Evolutionary conservation across 2,113 vertebrate genomes (phyloP).

Genomic region (Microtus pennsylvanicus): DNA sequence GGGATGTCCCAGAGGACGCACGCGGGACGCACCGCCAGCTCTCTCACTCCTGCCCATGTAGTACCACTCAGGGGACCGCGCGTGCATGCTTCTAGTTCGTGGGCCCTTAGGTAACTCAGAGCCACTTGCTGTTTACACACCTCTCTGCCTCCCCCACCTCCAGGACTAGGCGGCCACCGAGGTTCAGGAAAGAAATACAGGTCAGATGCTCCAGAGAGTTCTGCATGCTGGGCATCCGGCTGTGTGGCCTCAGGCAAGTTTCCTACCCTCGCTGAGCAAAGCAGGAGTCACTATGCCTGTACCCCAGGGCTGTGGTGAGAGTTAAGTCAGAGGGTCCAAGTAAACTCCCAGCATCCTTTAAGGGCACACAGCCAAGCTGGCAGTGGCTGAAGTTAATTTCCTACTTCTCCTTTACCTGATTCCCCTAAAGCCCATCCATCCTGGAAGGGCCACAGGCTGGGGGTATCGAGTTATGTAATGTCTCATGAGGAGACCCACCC

Average conservation of each 20-base stretch:
- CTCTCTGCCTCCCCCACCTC: neutral
- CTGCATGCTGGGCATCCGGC: neutral
- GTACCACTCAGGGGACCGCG: neutral
- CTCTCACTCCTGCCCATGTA: neutral
- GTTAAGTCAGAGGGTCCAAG: neutral
- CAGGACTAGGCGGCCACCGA: accelerated
- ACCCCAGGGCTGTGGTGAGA: neutral
- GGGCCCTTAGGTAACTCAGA: neutral
- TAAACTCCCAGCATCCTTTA: neutral
- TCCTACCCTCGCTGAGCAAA: constrained; percentile 24
- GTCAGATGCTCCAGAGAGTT: neutral
- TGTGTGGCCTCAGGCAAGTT: neutral
- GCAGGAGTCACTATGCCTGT: no score
- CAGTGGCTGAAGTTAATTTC: neutral
- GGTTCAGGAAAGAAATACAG: no score
- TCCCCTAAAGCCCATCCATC: neutral
- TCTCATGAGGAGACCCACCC: neutral
- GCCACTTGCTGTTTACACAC: neutral
- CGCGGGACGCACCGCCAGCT: neutral
- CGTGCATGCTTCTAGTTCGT: neutral
- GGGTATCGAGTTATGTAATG: accelerated
- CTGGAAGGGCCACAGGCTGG: neutral
- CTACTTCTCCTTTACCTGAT: neutral
- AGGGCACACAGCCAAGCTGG: neutral
- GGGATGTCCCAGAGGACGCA: neutral